Conservation (phyloP, 2,797 vertebrate genomes). For the Bovichtus variegatus region DNA sequence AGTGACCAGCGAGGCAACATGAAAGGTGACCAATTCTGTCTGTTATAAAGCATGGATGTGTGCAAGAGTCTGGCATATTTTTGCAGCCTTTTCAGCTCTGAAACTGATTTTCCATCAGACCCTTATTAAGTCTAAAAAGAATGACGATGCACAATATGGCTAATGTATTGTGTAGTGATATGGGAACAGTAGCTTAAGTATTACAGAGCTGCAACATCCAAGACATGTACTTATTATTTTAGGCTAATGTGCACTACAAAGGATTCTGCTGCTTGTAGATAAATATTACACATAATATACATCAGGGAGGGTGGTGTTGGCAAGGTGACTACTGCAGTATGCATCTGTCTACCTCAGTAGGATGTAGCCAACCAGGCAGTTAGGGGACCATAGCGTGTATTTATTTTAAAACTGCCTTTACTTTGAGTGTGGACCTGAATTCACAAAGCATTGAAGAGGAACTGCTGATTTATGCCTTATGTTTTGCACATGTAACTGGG, state of each 20-base stretch:
- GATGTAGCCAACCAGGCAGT: conserved; percentile 69
- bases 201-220: conserved; percentile 41
- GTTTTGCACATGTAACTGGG: conserved; percentile 43
- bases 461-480: conserved; percentile 37
- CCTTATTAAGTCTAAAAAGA: conserved; percentile 15
- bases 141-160: conserved; percentile 30
- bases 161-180: conserved; percentile 24
- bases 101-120: conserved; percentile 17
- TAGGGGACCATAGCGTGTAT: conserved; percentile 53
- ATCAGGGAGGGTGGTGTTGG: conserved; percentile 75
- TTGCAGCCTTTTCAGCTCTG: conserved; percentile 39
- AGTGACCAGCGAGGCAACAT: conserved; percentile 25
- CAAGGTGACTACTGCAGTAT: conserved; percentile 68
- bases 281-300: conserved; percentile 65
- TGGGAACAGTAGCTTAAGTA: conserved; percentile 26
- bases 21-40: conserved; percentile 30
- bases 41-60: conserved; percentile 49
- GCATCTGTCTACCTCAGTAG: conserved; percentile 79
- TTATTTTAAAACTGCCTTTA: conserved; percentile 81
- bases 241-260: conserved; percentile 67
- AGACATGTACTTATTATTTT: conserved; percentile 47
- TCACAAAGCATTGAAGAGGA: conserved; percentile 1
- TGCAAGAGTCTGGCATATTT: conserved; percentile 39
- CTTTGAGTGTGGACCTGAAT: conserved; percentile 62
- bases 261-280: conserved; percentile 70